A percentile compares a stretch with the other conserved stretches of the same genome.
These are phyloP conservation scores for Malacosoma neustria DNA, from an alignment of 2,888 invertebrate genomes.

Conservation along the genomic window DNA sequence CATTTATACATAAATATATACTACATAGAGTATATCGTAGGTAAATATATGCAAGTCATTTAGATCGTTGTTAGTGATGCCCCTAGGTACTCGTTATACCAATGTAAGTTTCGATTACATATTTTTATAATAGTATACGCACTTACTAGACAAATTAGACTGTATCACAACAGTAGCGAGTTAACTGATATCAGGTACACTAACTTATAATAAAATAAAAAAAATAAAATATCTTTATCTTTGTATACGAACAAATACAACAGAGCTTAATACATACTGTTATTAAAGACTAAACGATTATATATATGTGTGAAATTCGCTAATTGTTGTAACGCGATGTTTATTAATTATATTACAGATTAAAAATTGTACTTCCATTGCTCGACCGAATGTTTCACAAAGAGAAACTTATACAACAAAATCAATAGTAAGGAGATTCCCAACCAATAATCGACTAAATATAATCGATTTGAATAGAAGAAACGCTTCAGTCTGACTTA, in stretches of 20 bases:
- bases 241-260: constrained; percentile 70
- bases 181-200: constrained; percentile 46
- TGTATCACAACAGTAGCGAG: constrained; percentile 44
- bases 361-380: not conserved
- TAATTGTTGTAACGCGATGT: constrained; percentile 17
- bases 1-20: constrained; percentile 70
- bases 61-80: constrained; percentile 62
- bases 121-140: constrained; percentile 44
- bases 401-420: not conserved
- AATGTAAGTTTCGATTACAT: constrained; percentile 18
- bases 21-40: constrained; percentile 72
- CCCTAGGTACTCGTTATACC: constrained; percentile 43
- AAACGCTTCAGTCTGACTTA: not conserved
- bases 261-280: constrained; percentile 67
- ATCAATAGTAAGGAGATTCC: no score
- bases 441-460: not conserved
- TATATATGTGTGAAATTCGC: constrained; percentile 41
- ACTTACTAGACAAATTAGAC: constrained; percentile 57
- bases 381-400: not conserved
- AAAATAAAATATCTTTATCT: constrained; percentile 52
- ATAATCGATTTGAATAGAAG: not conserved
- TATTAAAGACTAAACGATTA: constrained; percentile 45
- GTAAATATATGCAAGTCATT: constrained; percentile 65
- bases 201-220: constrained; percentile 32
- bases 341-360: constrained; percentile 11